These are phyloP conservation scores for Gymnobelideus leadbeateri DNA, from an alignment of 2,113 vertebrate genomes.

Conservation along the genomic window DNA sequence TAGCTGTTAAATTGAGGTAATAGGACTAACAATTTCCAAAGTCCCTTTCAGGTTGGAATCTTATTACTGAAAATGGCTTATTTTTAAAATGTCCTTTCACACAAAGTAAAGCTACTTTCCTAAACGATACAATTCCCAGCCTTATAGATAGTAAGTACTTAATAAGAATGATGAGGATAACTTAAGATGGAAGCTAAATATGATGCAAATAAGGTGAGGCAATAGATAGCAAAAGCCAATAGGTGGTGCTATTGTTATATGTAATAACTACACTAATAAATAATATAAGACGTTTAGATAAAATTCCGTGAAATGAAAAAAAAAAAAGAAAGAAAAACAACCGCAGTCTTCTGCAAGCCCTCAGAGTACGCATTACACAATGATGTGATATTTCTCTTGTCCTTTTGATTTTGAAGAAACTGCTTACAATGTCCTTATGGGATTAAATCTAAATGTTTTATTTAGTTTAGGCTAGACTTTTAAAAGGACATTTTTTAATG, in stretches of 20 bases:
- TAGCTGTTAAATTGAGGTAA: background rate
- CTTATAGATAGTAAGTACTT: background rate
- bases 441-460: background rate
- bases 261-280: background rate
- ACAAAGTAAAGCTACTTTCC: background rate
- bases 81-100: slow-evolving; percentile 1
- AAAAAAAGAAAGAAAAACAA: background rate
- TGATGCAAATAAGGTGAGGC: background rate
- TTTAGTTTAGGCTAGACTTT: slow-evolving; percentile 21
- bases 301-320: background rate
- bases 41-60: background rate
- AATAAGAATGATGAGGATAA: background rate
- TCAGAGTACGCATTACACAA: background rate
- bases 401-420: background rate
- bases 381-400: background rate
- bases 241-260: slow-evolving; percentile 76
- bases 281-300: background rate
- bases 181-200: background rate
- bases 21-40: background rate
- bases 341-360: background rate
- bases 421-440: background rate
- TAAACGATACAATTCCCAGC: background rate
- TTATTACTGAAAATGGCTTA: background rate
- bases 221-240: slow-evolving; percentile 32
- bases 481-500: background rate